A percentile compares a stretch with the other conserved stretches of the same genome.
phyloP scores from a whole-genome alignment of 2,113 vertebrate genomes.

The Kryptolebias marmoratus region DNA sequence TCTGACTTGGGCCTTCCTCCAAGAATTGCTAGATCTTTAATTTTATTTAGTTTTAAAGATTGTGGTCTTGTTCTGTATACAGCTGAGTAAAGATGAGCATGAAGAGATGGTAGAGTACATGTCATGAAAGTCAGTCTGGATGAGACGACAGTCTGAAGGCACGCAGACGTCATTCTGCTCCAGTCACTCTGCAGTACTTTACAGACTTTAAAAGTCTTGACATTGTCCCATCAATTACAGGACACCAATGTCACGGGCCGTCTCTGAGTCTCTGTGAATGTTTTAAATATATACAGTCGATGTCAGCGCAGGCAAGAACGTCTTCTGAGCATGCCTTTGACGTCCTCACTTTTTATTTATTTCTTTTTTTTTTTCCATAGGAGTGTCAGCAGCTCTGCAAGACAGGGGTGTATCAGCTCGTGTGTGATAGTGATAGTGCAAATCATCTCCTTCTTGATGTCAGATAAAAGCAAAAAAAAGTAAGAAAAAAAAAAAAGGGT shows the following conservation, averaged over 20 bases:
- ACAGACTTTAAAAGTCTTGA: slow-evolving; percentile 63
- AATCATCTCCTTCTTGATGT: slow-evolving; percentile 51
- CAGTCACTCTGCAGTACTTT: slow-evolving; percentile 51
- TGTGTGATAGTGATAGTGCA: slow-evolving; percentile 2
- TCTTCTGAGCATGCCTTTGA: slow-evolving; percentile 50
- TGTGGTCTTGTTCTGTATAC: slow-evolving; percentile 27
- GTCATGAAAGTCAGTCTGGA: slow-evolving; percentile 55
- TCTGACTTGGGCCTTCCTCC: too few relatives aligned
- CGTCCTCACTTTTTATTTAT: slow-evolving; percentile 29
- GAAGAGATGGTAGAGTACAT: slow-evolving; percentile 36
- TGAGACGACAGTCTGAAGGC: slow-evolving; percentile 54
- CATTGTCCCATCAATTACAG: slow-evolving; percentile 67
- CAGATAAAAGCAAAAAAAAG: slow-evolving; percentile 65
- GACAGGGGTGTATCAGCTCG: slow-evolving; percentile 23
- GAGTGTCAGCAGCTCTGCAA: slow-evolving; percentile 49
- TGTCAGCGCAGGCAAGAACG: slow-evolving; percentile 60
- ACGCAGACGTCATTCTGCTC: slow-evolving; percentile 33
- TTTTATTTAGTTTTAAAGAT: slow-evolving; percentile 15
- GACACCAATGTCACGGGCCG: slow-evolving; percentile 50
- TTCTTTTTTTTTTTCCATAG: slow-evolving; percentile 27
- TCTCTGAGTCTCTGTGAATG: slow-evolving; percentile 46
- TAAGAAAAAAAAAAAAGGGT: slow-evolving; percentile 25
- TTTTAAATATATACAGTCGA: slow-evolving; percentile 58
- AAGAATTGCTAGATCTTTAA: too few relatives aligned
- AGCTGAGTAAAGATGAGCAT: slow-evolving; percentile 25